phyloP scores from a whole-genome alignment of 2,888 invertebrate genomes.

The Pseudeuparius sepicola region DNA sequence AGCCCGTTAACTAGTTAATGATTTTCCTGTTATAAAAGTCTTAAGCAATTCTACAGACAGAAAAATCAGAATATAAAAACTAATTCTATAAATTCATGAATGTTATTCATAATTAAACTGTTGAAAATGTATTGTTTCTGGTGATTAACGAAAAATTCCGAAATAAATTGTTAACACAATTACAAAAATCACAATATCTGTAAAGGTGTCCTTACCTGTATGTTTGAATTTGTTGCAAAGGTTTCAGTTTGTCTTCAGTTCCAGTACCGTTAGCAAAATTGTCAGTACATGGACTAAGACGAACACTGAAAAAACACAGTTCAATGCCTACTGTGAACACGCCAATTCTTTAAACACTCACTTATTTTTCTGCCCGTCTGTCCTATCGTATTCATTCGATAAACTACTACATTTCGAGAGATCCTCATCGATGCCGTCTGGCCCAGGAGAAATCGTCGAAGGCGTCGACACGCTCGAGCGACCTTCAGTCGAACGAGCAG shows the following conservation, averaged over 20 bases:
- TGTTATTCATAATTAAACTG: too few relatives aligned
- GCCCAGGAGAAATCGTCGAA: constrained; percentile 50
- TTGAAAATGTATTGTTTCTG: too few relatives aligned
- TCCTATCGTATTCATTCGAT: constrained; percentile 30
- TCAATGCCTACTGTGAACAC: constrained; percentile 10
- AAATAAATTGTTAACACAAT: too few relatives aligned
- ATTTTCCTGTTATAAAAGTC: too few relatives aligned
- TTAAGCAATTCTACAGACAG: too few relatives aligned
- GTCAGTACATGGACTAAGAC: constrained; percentile 53
- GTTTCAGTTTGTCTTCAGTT: constrained; percentile 55
- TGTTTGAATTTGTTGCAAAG: constrained; percentile 60
- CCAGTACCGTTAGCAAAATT: constrained; percentile 49
- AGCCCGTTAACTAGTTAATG: too few relatives aligned
- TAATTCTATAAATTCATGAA: too few relatives aligned
- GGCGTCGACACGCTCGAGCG: constrained; percentile 43
- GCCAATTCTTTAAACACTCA: constrained; percentile 16
- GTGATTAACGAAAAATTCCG: too few relatives aligned
- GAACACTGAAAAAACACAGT: constrained; percentile 32
- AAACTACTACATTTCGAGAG: too few relatives aligned
- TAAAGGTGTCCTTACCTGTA: constrained; percentile 71
- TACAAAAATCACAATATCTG: too few relatives aligned
- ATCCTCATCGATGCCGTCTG: constrained; percentile 31
- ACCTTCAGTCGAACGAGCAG: background rate
- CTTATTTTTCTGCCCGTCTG: constrained; percentile 28
- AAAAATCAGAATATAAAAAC: too few relatives aligned